Percentiles rank a stretch among this genome's conserved stretches.
These are phyloP conservation scores for Bombus affinis DNA, from an alignment of 1,140 invertebrate species.

Conservation along the genomic window DNA sequence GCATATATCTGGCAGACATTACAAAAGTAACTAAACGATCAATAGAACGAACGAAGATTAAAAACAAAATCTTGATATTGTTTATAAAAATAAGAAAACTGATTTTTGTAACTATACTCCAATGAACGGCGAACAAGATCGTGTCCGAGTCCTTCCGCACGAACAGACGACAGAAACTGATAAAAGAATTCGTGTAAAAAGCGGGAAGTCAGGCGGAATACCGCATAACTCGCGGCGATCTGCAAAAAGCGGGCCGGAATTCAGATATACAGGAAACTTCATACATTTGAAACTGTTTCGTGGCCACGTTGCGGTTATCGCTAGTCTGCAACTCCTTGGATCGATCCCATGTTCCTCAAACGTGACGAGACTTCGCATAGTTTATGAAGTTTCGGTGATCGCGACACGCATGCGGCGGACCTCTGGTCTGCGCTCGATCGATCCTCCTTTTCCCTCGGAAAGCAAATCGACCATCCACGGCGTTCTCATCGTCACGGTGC, in stretches of 20 bases:
- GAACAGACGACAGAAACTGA: not conserved
- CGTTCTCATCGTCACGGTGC: not conserved
- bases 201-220: not conserved
- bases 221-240: not conserved
- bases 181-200: not conserved
- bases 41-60: no score
- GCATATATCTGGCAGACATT: no score
- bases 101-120: no score
- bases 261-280: not conserved
- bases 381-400: conserved; percentile 18
- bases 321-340: conserved; percentile 4
- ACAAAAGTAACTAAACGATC: no score
- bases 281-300: conserved; percentile 1
- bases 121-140: not conserved
- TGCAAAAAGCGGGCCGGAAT: not conserved
- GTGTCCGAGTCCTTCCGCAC: no score
- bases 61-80: no score
- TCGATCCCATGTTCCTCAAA: not conserved
- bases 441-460: not conserved
- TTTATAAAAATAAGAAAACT: no score
- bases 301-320: conserved; percentile 3
- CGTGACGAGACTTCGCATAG: conserved; percentile 26
- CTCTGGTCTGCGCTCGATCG: not conserved
- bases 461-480: not conserved
- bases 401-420: conserved; percentile 1